A percentile compares a stretch with the other conserved stretches of the same genome.
Evolutionary conservation across 2,113 vertebrate species (phyloP).

Genomic region (Osmerus eperlanus): DNA sequence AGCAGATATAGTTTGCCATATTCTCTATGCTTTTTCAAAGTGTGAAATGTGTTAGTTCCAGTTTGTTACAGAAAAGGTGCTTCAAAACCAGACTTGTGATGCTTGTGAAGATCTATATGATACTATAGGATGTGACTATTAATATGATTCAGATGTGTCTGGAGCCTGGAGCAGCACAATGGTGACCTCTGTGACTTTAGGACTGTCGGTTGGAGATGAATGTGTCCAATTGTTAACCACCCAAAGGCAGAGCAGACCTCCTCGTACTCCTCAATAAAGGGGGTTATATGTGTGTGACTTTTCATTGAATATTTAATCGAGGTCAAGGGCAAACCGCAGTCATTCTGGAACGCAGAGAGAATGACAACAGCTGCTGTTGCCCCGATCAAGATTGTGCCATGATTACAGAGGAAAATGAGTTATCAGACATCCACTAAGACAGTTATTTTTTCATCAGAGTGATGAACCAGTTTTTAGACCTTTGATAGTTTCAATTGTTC

Average conservation of each 20-base stretch:
- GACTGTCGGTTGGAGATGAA: slow-evolving; percentile 35
- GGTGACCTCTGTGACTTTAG: slow-evolving; percentile 23
- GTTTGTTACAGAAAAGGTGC: too few species aligned
- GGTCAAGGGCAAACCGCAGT: slow-evolving; percentile 46
- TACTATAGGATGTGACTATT: slow-evolving; percentile 37
- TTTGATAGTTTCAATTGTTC: slow-evolving; percentile 44
- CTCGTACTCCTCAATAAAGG: slow-evolving; percentile 17
- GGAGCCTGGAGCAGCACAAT: slow-evolving; percentile 42
- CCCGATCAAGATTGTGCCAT: slow-evolving; percentile 1
- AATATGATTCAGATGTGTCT: slow-evolving; percentile 54
- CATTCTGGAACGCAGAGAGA: slow-evolving; percentile 36
- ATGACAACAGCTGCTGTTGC: slow-evolving; percentile 35
- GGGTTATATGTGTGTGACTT: neutral
- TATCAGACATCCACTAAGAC: too few species aligned
- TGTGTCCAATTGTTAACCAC: slow-evolving; percentile 30
- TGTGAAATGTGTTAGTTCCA: neutral
- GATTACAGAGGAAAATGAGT: neutral
- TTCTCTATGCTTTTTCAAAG: neutral
- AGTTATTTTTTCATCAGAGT: neutral
- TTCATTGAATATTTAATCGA: slow-evolving; percentile 43
- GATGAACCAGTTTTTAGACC: slow-evolving; percentile 29
- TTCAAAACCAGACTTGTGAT: too few species aligned
- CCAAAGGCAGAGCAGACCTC: slow-evolving; percentile 30
- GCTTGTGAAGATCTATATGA: neutral
- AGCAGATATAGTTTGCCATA: neutral